phyloP scores from a whole-genome alignment of 2,113 vertebrate species.

The Epinephelus fuscoguttatus region DNA sequence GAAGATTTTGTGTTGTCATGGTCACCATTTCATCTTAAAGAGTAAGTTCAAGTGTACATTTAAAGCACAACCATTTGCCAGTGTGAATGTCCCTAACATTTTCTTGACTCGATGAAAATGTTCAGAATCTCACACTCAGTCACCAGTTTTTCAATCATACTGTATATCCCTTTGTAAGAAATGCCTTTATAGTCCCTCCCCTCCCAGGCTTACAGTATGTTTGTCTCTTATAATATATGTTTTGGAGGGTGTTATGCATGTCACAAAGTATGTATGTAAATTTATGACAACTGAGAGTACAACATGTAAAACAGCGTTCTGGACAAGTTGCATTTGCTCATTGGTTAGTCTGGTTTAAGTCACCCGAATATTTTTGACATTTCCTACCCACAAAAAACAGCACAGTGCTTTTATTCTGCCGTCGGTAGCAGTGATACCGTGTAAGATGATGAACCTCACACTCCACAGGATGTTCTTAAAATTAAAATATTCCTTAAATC shows the following conservation, averaged over 20 bases:
- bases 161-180: constrained; percentile 60
- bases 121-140: constrained; percentile 45
- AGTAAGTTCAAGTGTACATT: constrained; percentile 33
- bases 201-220: constrained; percentile 43
- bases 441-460: constrained; percentile 9
- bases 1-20: constrained; percentile 46
- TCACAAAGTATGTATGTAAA: constrained; percentile 66
- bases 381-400: constrained; percentile 14
- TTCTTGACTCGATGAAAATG: constrained; percentile 53
- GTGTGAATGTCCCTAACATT: constrained; percentile 48
- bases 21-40: constrained; percentile 43
- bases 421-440: not conserved
- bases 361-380: constrained; percentile 14
- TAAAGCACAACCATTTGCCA: constrained; percentile 66
- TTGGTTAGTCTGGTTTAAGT: not conserved
- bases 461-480: not conserved
- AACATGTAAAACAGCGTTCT: constrained; percentile 37
- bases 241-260: constrained; percentile 75
- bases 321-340: constrained; percentile 20
- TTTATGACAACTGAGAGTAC: constrained; percentile 57
- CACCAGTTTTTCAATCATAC: constrained; percentile 34
- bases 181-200: constrained; percentile 57
- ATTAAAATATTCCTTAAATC: constrained; percentile 12
- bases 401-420: constrained; percentile 22
- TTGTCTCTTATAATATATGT: constrained; percentile 50